Evolutionary conservation across 2,888 invertebrate genomes (phyloP), one percentile per base, ranked within the genome.

Genomic region (Ligdia adustata): DNA sequence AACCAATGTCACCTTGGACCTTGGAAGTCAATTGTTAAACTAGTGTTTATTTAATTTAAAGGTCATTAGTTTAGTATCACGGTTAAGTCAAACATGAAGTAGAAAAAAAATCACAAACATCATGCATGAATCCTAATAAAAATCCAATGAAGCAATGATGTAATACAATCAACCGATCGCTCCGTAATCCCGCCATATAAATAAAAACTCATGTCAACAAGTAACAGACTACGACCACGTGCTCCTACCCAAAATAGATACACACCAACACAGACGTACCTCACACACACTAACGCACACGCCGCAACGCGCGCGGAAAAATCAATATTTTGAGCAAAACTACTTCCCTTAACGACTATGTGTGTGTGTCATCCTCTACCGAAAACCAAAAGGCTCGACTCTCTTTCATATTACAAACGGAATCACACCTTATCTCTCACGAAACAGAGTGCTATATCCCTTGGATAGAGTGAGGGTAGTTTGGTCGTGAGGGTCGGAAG

Each of bases 271-370:
- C 75, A 56, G 50, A 41, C 55, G 45, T 64, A 48, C 41, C 26
- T n/a, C 56, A 43, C 57, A 48, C 62, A 52, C 60, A 65, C 64
- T 42, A 54, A 42, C 60, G 26, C 47, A 51, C 69, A 72, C 74
- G 75, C 75, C 74, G 73, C 78, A 66, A 72, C 69, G 70, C 81
- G 77, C 75, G 81, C 81, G 81, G 88, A 88, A 89, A 90, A 90
- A 90, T 90, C 89, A 89, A 90, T 90, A 90, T 89, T 90, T 88
- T 87, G 84, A 90, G 88, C 89, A 87, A 88, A 90, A 87, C 86
- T 86, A 83, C 87, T 88, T 89, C 89, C 89, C 85, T 79, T 76
- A 79, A 62, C 72, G 67, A 66, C 63, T 58, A 55, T 79, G 88
- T 88, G 87, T 87, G 88, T 69, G 77, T 77, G 60, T 22, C 39